A percentile compares a stretch with the other conserved stretches of the same genome.
Conservation (phyloP, 64 coral and sea anemone genomes). For the Hydrozoanthus tunicans region DNA sequence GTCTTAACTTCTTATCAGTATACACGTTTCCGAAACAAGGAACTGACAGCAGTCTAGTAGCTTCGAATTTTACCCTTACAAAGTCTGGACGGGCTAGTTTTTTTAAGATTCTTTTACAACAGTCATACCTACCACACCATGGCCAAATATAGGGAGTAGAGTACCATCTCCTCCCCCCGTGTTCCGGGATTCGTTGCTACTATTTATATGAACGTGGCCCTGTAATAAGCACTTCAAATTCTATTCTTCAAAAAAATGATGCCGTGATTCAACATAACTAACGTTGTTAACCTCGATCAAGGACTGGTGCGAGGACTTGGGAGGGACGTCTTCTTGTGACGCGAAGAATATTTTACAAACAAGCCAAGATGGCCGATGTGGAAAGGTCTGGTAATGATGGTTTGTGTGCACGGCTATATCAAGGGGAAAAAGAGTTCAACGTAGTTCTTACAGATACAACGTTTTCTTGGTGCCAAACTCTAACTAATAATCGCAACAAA, state of each 20-base stretch:
- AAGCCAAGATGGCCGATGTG: conserved; percentile 15
- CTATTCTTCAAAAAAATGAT: conserved; percentile 4
- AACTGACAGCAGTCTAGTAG: too few species aligned
- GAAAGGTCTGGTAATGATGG: neutral
- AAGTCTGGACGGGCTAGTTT: too few species aligned
- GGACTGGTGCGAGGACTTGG: neutral
- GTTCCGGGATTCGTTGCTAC: too few species aligned
- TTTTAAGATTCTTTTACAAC: too few species aligned
- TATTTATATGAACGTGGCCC: too few species aligned
- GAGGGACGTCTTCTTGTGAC: neutral
- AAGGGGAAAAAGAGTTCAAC: conserved; percentile 20
- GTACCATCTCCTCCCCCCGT: too few species aligned
- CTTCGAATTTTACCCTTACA: too few species aligned
- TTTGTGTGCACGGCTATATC: conserved; percentile 20
- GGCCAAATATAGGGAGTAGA: too few species aligned
- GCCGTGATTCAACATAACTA: conserved; percentile 7
- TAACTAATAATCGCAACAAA: neutral
- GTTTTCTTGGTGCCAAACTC: conserved; percentile 26
- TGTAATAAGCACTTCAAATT: neutral
- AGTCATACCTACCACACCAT: too few species aligned
- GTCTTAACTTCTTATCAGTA: too few species aligned
- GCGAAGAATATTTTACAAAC: neutral
- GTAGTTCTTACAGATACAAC: conserved; percentile 40
- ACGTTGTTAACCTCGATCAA: neutral
- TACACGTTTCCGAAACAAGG: too few species aligned